Base-by-base conservation (phyloP, 1,140 invertebrate species). In the Apis laboriosa region DNA sequence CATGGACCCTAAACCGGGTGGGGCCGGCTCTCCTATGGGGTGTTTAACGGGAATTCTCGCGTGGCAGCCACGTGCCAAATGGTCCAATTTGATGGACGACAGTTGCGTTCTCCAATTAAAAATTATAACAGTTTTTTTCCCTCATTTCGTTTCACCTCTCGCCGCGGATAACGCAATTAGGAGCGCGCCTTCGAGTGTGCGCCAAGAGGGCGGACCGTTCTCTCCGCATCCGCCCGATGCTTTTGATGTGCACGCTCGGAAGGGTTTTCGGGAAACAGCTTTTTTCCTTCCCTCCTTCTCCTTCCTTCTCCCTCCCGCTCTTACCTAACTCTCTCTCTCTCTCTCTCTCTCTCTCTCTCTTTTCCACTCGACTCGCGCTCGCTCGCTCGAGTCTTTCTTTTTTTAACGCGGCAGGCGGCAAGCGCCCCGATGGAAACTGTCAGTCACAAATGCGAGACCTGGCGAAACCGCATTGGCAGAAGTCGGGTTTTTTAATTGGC, bases 71-170 rank as follows among this genome's bases (percentile, higher is more conserved):
- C 88, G 87, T 88, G 87, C 86, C 86, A 87, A 89, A 89, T 82
- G 86, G 84, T 88, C 85, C 88, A 89, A 89, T 88, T 89, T 90
- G 68, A 66, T 64, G 64, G 71, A 79, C 86, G 84, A 85, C 88
- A 89, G 88, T 87, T 89, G 88, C 73, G 85, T 85, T 81, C 66
- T 70, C 88, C 88, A 89, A 89, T 89, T 89, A 89, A 89, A 89
- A 89, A 85, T 73, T 84, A 68, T 85, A 89, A 85, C 88, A 75
- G 84, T 88, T 86, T 77, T 56, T 82, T 86, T 68, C 80, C 81
- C 72, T 80, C 77, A 77, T 82, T 81, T 84, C 64, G 63, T 71
- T 80, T 67, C 64, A 64, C 70, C 63, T 61, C 60, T 55, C 64
- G 61, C 51, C 28, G 17, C 67, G 76, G 76, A 83, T 83, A 34